These are phyloP conservation scores for Catharus bicknelli DNA, from an alignment of 2,113 vertebrate genomes.

Conservation along the genomic window DNA sequence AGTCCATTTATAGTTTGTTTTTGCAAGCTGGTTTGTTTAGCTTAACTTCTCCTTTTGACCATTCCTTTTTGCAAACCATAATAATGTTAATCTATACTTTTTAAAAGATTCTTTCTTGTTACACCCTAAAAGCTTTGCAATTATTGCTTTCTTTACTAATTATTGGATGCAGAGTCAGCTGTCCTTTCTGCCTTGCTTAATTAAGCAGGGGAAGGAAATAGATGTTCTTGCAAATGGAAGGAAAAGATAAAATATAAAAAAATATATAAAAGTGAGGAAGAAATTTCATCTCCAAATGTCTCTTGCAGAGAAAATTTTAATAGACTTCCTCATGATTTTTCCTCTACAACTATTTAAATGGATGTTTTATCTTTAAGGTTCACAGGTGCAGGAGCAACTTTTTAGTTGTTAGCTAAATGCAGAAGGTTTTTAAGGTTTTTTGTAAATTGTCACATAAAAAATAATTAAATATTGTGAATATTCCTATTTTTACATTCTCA, in stretches of 20 bases:
- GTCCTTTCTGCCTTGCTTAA: neutral
- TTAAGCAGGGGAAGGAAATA: rapidly evolving
- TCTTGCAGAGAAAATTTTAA: neutral
- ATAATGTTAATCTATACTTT: rapidly evolving
- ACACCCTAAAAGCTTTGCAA: rapidly evolving
- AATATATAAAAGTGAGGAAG: rapidly evolving
- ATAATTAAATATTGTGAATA: neutral
- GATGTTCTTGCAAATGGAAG: neutral
- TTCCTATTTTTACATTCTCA: neutral
- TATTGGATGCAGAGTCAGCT: neutral
- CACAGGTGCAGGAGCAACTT: neutral
- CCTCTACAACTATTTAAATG: neutral
- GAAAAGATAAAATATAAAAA: neutral
- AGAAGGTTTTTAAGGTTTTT: neutral
- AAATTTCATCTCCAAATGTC: neutral
- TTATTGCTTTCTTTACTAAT: neutral
- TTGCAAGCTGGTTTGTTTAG: neutral
- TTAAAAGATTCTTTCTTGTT: neutral
- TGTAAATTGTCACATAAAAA: neutral
- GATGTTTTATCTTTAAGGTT: neutral
- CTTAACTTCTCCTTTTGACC: neutral
- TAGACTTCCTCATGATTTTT: neutral
- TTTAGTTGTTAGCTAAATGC: neutral
- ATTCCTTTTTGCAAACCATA: neutral
- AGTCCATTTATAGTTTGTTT: neutral